Evolutionary conservation across 2,888 invertebrate genomes (phyloP).

Genomic region (Digitonthophagus gazella): DNA sequence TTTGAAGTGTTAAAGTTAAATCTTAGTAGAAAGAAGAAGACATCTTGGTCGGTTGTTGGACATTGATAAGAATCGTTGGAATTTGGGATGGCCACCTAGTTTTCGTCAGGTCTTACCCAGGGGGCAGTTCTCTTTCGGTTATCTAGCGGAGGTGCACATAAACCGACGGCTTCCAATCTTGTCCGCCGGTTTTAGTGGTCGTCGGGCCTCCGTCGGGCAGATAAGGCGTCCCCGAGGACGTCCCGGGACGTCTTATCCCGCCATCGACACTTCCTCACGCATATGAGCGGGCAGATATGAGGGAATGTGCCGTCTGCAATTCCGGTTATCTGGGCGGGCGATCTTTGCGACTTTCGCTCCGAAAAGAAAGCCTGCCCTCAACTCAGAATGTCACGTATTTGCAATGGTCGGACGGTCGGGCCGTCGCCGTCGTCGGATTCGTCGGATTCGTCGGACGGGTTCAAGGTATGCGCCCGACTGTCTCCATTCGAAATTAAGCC

Average conservation of each 20-base stretch:
- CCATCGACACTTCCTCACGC: conserved; percentile 39
- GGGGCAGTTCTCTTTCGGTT: conserved; percentile 11
- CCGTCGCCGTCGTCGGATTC: no score
- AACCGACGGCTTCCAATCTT: conserved; percentile 28
- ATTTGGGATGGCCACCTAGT: conserved; percentile 14
- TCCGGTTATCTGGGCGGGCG: conserved; percentile 19
- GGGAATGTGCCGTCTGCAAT: conserved; percentile 26
- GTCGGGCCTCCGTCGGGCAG: conserved; percentile 27
- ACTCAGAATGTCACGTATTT: neutral
- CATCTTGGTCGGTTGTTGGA: neutral
- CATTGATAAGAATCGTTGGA: neutral
- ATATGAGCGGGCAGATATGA: conserved; percentile 37
- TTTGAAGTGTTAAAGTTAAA: neutral
- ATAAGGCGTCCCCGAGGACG: conserved; percentile 32
- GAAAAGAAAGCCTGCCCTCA: neutral
- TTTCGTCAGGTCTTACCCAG: conserved; percentile 14
- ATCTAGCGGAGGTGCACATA: conserved; percentile 25
- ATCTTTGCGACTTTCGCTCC: neutral
- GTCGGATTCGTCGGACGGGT: no score
- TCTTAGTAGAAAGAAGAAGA: neutral
- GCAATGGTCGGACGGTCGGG: no score
- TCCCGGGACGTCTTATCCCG: conserved; percentile 35
- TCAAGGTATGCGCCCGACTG: neutral
- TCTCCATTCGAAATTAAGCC: neutral
- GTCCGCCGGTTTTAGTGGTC: conserved; percentile 31